Evolutionary conservation across 1,140 invertebrate genomes (phyloP).

Genomic region (Drosophila albomicans): DNA sequence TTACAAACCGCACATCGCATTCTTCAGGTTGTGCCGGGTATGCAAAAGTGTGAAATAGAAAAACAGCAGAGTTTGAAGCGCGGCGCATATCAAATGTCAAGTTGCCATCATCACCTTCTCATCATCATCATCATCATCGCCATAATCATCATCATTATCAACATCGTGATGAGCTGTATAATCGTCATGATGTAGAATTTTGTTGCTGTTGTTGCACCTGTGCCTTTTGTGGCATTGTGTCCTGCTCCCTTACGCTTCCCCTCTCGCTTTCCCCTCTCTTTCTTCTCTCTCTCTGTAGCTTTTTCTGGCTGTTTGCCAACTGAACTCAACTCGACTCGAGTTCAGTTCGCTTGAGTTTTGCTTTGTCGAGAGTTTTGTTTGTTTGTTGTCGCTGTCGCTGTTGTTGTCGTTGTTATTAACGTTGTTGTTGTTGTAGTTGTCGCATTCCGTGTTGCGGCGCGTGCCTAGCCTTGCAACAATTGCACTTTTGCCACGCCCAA

Average conservation of each 20-base stretch:
- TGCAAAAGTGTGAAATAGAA: conserved; percentile 7
- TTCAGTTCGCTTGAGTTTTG: conserved; percentile 71
- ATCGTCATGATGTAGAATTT: neutral
- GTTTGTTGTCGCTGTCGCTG: conserved; percentile 11
- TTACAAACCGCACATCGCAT: too few relatives aligned
- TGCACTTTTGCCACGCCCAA: conserved; percentile 53
- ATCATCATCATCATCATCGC: neutral
- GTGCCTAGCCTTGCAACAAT: conserved; percentile 63
- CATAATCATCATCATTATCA: neutral
- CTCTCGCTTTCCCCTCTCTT: neutral
- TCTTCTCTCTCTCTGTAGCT: neutral
- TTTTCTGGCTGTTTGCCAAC: conserved; percentile 62
- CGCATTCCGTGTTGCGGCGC: conserved; percentile 22
- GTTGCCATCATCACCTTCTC: conserved; percentile 21
- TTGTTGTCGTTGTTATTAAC: conserved; percentile 18
- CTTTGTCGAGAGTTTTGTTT: conserved; percentile 52
- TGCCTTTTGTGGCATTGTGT: conserved; percentile 53
- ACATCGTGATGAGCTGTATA: too few relatives aligned
- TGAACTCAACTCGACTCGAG: conserved; percentile 59
- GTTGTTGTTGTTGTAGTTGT: conserved; percentile 36
- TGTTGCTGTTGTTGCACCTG: conserved; percentile 44
- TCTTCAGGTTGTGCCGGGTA: neutral
- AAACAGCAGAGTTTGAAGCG: conserved; percentile 8
- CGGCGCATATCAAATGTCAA: conserved; percentile 39
- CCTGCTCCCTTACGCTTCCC: conserved; percentile 4